Base-by-base conservation (phyloP, 2,113 vertebrate genomes). In the Brachypodius melanocephalos region DNA sequence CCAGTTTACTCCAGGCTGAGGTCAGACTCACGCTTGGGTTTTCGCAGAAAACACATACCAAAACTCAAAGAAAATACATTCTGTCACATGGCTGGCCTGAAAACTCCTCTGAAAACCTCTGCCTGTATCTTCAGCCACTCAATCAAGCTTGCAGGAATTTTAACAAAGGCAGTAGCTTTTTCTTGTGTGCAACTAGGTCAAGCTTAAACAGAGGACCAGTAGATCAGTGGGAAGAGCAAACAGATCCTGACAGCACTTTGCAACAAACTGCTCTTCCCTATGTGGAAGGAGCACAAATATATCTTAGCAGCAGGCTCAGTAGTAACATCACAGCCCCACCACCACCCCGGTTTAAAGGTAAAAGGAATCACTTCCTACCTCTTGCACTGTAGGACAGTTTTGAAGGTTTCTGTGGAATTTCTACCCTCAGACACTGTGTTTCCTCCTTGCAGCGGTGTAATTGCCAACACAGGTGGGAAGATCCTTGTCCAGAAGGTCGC, bases 401-500 rank as follows among this genome's bases (percentile, higher is more conserved):
- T 24, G n/a, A 34, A 48, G n/a, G 5, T n/a, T 48, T 17, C 3
- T 15, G 8, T 17, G 40, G 20, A 16, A 38, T 69, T 90, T 57
- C 75, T 9, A 1, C 46, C 21, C 76, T 80, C 40, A 58, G 31
- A 72, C 52, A 49, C 42, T 32, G 1, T 82, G 32, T 73, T 95
- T 85, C 86, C 46, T 96, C 73, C 83, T 93, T 91, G 29, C 96
- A 99, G 99, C 28, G 99, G 99, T 12, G 45, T 99, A 94, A 98
- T 99, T 48, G 98, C 98, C 89, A 99, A 99, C 78, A 32, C 98
- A 16, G 99, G 99, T 34, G 99, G 99, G 31, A 99, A 98, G 96
- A 98, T 99, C 77, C 98, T 99, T 1, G 99, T 99, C 81, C 99
- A 95, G 96, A 99, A 99, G 96, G 98, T 99, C 32, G 98, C 99